Evolutionary conservation across 2,113 vertebrate species (phyloP).

Genomic region (Cercocebus atys): DNA sequence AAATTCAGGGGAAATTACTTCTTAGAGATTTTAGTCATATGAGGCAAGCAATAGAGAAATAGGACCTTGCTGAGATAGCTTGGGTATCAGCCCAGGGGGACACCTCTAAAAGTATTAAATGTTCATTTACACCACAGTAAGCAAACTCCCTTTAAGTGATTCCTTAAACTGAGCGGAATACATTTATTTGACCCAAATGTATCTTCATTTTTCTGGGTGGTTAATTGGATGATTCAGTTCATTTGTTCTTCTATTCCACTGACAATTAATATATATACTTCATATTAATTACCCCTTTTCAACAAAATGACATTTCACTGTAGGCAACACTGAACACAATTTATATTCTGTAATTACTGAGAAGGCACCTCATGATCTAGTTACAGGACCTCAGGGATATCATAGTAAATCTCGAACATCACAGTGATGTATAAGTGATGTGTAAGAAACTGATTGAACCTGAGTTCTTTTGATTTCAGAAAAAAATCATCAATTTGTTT

Average conservation of each 20-base stretch:
- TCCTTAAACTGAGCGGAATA: not conserved
- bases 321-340: slow-evolving; percentile 64
- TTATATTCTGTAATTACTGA: slow-evolving; percentile 56
- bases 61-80: not conserved
- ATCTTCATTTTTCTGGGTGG: slow-evolving; percentile 52
- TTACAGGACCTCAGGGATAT: not conserved
- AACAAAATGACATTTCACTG: slow-evolving; percentile 62
- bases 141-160: not conserved
- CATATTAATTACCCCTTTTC: slow-evolving; percentile 48
- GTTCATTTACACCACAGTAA: slow-evolving; percentile 22
- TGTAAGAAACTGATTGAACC: not conserved
- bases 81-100: not conserved
- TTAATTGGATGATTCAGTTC: slow-evolving; percentile 63
- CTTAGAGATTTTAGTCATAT: not conserved
- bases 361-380: slow-evolving; percentile 34
- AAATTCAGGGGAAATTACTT: not conserved
- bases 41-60: slow-evolving; percentile 27
- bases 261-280: slow-evolving; percentile 54
- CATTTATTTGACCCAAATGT: slow-evolving; percentile 38
- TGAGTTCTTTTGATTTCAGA: not conserved
- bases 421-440: not conserved
- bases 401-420: not conserved
- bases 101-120: slow-evolving; percentile 39
- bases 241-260: slow-evolving; percentile 60
- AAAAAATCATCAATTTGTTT: not conserved